Evolutionary conservation across 2,113 vertebrate species (phyloP).

Genomic region (Gambusia affinis): DNA sequence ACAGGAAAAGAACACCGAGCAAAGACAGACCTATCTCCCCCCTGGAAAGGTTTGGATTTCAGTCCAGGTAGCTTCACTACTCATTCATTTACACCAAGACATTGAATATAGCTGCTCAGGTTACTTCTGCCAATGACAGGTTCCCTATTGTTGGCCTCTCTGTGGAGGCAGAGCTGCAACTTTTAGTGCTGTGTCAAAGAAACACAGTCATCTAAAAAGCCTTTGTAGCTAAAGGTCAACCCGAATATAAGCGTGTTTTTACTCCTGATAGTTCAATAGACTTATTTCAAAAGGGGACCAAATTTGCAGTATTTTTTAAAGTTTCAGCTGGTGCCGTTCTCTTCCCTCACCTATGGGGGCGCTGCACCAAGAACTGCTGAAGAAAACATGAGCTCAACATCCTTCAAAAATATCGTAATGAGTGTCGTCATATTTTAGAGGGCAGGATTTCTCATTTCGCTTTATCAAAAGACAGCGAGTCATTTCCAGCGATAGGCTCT

Average conservation of each 20-base stretch:
- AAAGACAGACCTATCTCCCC: conserved; percentile 16
- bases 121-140: conserved; percentile 63
- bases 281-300: too few relatives aligned
- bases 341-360: too few relatives aligned
- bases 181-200: conserved; percentile 33
- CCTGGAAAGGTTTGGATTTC: conserved; percentile 67
- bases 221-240: background rate
- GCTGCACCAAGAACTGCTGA: too few relatives aligned
- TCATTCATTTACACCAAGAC: conserved; percentile 67
- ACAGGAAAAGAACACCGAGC: background rate
- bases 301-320: too few relatives aligned
- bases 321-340: too few relatives aligned
- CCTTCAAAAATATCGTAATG: too few relatives aligned
- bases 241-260: background rate
- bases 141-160: conserved; percentile 51
- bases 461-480: too few relatives aligned
- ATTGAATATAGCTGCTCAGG: conserved; percentile 74
- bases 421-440: too few relatives aligned
- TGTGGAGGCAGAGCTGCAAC: conserved; percentile 44
- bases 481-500: too few relatives aligned
- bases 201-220: background rate
- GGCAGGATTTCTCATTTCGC: too few relatives aligned
- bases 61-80: conserved; percentile 39
- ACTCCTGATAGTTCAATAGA: too few relatives aligned
- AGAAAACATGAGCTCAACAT: too few relatives aligned